Percentiles rank a stretch among this genome's conserved stretches.
phyloP scores from a whole-genome alignment of 2,888 invertebrate species.

The Zygaena filipendulae region DNA sequence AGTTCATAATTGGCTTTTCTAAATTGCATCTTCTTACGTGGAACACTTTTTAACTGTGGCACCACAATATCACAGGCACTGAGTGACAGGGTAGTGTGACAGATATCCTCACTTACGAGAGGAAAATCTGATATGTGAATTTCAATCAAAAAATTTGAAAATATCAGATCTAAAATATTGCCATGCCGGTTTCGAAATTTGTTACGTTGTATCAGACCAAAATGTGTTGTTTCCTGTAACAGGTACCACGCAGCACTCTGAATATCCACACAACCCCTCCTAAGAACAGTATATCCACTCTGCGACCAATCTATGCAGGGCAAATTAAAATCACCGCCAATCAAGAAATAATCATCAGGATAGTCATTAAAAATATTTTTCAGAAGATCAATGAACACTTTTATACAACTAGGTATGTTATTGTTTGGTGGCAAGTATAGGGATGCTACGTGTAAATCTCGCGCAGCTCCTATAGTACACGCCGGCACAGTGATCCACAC shows the following conservation, averaged over 20 bases:
- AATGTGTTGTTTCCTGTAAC: background rate
- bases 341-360: constrained; percentile 1
- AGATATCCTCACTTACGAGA: background rate
- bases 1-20: too few species aligned
- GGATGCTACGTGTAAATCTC: constrained; percentile 5
- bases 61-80: too few species aligned
- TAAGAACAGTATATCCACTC: background rate
- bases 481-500: constrained; percentile 5
- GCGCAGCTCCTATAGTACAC: background rate
- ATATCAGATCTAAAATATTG: constrained; percentile 4
- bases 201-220: constrained; percentile 1
- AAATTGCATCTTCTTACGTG: too few species aligned
- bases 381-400: background rate
- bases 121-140: background rate
- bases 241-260: constrained; percentile 1
- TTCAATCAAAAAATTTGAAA: background rate
- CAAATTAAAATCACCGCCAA: too few species aligned
- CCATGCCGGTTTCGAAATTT: background rate
- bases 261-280: constrained; percentile 1
- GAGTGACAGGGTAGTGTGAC: too few species aligned
- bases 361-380: background rate
- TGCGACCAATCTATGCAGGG: constrained; percentile 1
- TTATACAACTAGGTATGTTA: background rate
- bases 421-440: constrained; percentile 5
- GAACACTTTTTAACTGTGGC: too few species aligned